Evolutionary conservation across 2,888 invertebrate species (phyloP).

Genomic region (Callimorpha dominula): DNA sequence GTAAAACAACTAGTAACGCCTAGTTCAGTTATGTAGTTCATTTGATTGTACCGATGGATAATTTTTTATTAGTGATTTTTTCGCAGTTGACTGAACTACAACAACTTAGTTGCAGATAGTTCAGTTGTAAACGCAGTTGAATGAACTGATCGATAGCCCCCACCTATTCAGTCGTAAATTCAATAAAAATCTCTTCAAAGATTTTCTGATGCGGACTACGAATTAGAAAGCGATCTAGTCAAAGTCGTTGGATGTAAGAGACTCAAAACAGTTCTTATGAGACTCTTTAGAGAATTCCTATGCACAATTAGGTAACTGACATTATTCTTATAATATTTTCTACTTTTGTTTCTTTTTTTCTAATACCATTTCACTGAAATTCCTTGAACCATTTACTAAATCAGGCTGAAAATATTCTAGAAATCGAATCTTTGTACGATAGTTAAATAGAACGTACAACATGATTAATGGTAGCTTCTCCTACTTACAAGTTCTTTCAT

Average conservation of each 20-base stretch:
- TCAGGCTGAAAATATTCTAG: background rate
- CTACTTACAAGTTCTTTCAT: constrained; percentile 39
- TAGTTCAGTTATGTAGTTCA: no score
- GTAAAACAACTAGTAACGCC: no score
- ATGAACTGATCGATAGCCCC: no score
- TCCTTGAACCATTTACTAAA: background rate
- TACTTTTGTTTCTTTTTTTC: background rate
- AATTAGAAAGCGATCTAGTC: background rate
- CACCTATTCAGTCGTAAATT: no score
- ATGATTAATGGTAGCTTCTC: constrained; percentile 42
- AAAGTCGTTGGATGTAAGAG: background rate
- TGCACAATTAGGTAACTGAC: background rate
- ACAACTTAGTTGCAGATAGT: no score
- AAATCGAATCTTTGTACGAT: constrained; percentile 3
- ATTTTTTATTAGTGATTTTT: no score
- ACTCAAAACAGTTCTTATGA: background rate
- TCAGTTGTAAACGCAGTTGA: no score
- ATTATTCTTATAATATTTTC: background rate
- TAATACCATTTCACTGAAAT: background rate
- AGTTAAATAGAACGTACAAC: constrained; percentile 20
- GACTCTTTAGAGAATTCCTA: background rate
- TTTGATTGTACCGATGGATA: no score
- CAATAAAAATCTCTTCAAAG: background rate
- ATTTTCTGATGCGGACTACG: background rate
- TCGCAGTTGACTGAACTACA: no score